Base-by-base conservation (phyloP, 35 echinoderm and acorn worm species). In the Apostichopus californicus region DNA sequence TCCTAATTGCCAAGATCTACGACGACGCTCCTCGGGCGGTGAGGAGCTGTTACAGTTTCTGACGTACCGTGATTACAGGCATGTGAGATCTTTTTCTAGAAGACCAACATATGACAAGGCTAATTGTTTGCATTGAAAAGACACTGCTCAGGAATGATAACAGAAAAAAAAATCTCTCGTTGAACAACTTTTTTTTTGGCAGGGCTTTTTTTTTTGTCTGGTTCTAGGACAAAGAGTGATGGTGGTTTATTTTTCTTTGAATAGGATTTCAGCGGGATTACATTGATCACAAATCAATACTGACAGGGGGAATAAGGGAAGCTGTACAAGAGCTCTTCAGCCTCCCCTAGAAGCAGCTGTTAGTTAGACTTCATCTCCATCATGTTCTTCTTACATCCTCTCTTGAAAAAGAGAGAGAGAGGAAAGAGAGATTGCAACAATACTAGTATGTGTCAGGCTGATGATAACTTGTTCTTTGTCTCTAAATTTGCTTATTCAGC, bases 281-380 rank as follows among this genome's bases (percentile, higher is more conserved):
- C 80, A 83, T 83, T 83, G 80, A 83, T 83, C 53, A 55, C 34
- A 83, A 83, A 83, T 83, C 80, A 83, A 83, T 83, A 83, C 80
- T 54, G 64, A 68, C 18, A 18, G 64, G 64, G 64, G 64, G 64
- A 68, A 68, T 14, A 68, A 68, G 18, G 18, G 18, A 68, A 68
- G 18, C 6, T 18, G 9, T 68, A 18, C 64, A 68, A 68, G 64
- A 68, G 8, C 64, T 68, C 64, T 9, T 11, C 18, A 18, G 64
- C 64, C 64, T 14, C 64, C 64, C 13, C 18, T 11, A 7, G 11
- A 68, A 68, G 64, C 64, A 68, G 64, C 64, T 68, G 64, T 9
- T 68, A 68, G 64, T 11, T 46, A 46, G 34, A 46, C 3, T 3
- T 18, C 64, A 68, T 18, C 64, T 68, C 64, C 18, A 68, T 68